Conservation (phyloP, 1,140 invertebrate species). For the Drosophila biarmipes region DNA sequence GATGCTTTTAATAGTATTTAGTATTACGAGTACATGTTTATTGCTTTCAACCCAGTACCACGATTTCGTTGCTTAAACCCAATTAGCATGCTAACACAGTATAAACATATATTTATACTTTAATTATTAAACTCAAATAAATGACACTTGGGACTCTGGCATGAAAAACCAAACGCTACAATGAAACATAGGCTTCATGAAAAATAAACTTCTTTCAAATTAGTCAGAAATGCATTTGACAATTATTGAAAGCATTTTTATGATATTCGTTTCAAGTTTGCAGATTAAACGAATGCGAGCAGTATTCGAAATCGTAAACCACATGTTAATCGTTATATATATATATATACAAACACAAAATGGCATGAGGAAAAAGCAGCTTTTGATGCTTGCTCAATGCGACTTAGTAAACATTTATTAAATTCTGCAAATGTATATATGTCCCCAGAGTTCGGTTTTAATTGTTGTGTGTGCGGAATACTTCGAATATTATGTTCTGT, state of each 20-base stretch:
- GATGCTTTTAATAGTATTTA: too few species aligned
- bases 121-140: too few species aligned
- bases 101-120: too few species aligned
- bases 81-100: too few species aligned
- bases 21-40: too few species aligned
- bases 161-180: too few species aligned
- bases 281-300: neutral
- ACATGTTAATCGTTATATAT: neutral
- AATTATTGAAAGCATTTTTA: neutral
- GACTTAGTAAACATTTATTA: slow-evolving; percentile 4
- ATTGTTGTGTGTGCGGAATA: slow-evolving; percentile 12
- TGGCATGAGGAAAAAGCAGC: neutral
- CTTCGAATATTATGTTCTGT: slow-evolving; percentile 7
- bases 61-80: too few species aligned
- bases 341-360: neutral
- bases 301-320: neutral
- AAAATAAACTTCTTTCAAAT: too few species aligned
- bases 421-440: slow-evolving; percentile 6
- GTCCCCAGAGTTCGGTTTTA: neutral
- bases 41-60: too few species aligned
- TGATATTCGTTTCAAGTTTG: neutral
- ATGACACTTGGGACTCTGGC: too few species aligned
- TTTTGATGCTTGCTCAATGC: neutral
- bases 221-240: neutral
- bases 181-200: too few species aligned